Evolutionary conservation across 2,888 invertebrate genomes (phyloP).

Genomic region (Latrodectus hesperus): DNA sequence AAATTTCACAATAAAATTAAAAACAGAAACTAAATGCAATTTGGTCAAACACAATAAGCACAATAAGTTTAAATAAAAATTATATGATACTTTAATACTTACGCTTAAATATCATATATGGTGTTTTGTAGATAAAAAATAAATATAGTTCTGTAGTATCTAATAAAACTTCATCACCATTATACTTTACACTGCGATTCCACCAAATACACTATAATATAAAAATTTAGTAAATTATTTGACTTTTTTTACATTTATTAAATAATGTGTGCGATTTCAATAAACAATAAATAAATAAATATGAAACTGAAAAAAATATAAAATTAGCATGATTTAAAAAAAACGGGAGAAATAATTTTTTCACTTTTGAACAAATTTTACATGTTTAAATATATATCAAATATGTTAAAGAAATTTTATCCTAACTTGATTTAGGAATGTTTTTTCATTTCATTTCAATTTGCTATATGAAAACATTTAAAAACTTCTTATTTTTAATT

Average conservation of each 20-base stretch:
- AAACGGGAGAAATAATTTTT: no score
- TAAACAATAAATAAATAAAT: not conserved
- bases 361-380: no score
- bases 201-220: slow-evolving; percentile 90
- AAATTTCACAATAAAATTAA: slow-evolving; percentile 45
- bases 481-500: no score
- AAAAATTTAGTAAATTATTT: not conserved
- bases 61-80: not conserved
- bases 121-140: slow-evolving; percentile 95
- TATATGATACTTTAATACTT: slow-evolving; percentile 69
- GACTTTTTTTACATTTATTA: not conserved
- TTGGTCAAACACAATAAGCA: not conserved
- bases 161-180: slow-evolving; percentile 94
- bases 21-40: not conserved
- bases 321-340: no score
- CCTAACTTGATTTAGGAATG: no score
- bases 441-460: no score
- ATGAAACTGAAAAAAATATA: not conserved
- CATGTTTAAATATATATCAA: no score
- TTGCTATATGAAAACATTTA: no score
- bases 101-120: slow-evolving; percentile 94
- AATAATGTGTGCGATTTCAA: not conserved
- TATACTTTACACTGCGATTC: slow-evolving; percentile 97
- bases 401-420: no score
- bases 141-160: slow-evolving; percentile 98